These are phyloP conservation scores for Calidris pygmaea DNA, from an alignment of 2,113 vertebrate genomes.

Conservation along the genomic window DNA sequence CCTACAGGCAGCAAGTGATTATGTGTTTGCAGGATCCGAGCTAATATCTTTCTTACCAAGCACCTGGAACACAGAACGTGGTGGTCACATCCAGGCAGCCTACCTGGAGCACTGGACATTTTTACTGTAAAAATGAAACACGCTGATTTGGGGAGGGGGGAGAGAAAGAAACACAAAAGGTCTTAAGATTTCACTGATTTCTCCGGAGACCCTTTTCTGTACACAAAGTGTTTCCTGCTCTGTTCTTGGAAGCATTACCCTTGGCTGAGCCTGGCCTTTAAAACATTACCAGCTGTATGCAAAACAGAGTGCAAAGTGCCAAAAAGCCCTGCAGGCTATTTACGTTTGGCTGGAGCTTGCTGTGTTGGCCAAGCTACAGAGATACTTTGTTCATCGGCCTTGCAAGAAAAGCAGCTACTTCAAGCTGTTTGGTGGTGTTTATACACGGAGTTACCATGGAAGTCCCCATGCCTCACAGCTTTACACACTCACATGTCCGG, in stretches of 20 bases:
- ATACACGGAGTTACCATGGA: constrained; percentile 48
- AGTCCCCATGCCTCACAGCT: not conserved
- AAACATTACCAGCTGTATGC: constrained; percentile 70
- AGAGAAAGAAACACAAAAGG: constrained; percentile 14
- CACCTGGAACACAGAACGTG: fast-evolving
- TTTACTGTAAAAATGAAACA: not conserved
- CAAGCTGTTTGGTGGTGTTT: constrained; percentile 57
- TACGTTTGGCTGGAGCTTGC: constrained; percentile 61
- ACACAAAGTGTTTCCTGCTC: constrained; percentile 56
- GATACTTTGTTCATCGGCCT: constrained; percentile 41
- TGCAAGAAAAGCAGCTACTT: constrained; percentile 57
- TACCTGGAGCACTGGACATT: constrained; percentile 23
- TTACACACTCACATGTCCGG: not conserved
- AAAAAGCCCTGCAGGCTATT: constrained; percentile 60
- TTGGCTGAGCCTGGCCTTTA: constrained; percentile 45
- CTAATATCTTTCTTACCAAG: not conserved
- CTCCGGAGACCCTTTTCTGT: constrained; percentile 32
- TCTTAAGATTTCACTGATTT: constrained; percentile 51
- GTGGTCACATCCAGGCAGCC: not conserved
- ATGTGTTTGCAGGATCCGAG: not conserved
- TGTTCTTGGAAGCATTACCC: constrained; percentile 53
- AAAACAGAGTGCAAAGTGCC: constrained; percentile 50
- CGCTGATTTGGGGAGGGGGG: not conserved
- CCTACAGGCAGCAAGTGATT: not conserved
- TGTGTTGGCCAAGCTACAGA: constrained; percentile 60